Evolutionary conservation across 2,888 invertebrate genomes (phyloP).

Genomic region (Drosophila stalkeri): DNA sequence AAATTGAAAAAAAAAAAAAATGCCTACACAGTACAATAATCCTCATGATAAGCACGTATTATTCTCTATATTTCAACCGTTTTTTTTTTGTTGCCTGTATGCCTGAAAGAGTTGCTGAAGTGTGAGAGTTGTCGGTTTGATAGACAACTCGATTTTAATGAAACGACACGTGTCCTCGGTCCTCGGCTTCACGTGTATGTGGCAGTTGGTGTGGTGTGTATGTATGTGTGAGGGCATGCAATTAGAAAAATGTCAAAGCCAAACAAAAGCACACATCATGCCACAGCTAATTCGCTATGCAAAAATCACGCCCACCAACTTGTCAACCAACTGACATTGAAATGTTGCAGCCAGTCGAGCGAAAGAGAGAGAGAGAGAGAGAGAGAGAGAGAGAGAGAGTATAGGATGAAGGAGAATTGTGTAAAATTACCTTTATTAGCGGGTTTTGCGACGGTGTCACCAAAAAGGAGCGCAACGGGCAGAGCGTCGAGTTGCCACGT

Average conservation of each 20-base stretch:
- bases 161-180: slow-evolving; percentile 56
- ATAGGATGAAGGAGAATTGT: slow-evolving; percentile 29
- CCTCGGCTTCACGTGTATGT: slow-evolving; percentile 26
- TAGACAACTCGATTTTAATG: slow-evolving; percentile 50
- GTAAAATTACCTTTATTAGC: slow-evolving; percentile 78
- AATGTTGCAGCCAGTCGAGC: slow-evolving; percentile 48
- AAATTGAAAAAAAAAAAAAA: neutral
- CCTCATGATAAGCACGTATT: neutral
- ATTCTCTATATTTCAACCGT: too few species aligned
- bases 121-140: slow-evolving; percentile 24
- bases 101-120: slow-evolving; percentile 3
- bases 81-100: neutral
- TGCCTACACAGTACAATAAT: neutral
- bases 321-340: slow-evolving; percentile 70
- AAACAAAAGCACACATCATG: slow-evolving; percentile 48
- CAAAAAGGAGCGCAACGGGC: slow-evolving; percentile 5
- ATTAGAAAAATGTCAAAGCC: slow-evolving; percentile 71
- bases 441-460: slow-evolving; percentile 20
- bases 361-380: slow-evolving; percentile 1
- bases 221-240: slow-evolving; percentile 46
- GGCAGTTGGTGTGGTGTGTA: neutral
- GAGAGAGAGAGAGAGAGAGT: neutral
- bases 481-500: slow-evolving; percentile 55
- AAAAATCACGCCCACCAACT: slow-evolving; percentile 65
- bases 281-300: slow-evolving; percentile 49